phyloP scores from a whole-genome alignment of 2,888 invertebrate species.

The Trachelus troglodyta region DNA sequence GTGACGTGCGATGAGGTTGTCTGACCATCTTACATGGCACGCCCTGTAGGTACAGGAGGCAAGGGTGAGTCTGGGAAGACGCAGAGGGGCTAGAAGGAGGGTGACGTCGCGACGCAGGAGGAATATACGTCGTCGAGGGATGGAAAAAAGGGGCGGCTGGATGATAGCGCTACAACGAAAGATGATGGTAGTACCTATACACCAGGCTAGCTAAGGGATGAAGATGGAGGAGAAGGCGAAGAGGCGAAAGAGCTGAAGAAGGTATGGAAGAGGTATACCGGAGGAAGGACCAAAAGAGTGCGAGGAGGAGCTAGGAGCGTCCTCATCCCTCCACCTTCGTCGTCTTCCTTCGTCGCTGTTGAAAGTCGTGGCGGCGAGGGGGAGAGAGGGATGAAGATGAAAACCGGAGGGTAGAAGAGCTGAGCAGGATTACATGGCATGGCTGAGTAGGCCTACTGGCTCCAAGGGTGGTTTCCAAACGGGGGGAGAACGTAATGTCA shows the following conservation, averaged over 20 bases:
- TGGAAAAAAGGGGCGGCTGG: not conserved
- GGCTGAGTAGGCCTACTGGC: constrained; percentile 27
- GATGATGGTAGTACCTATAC: too few species aligned
- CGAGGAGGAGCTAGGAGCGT: too few species aligned
- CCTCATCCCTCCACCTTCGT: too few species aligned
- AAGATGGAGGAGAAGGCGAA: constrained; percentile 3
- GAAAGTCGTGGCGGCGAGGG: not conserved
- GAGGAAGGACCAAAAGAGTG: too few species aligned
- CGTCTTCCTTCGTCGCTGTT: not conserved
- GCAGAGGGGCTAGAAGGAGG: constrained; percentile 1
- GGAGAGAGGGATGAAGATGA: not conserved
- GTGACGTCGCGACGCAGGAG: constrained; percentile 2
- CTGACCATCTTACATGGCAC: too few species aligned
- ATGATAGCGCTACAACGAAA: too few species aligned
- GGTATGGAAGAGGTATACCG: not conserved
- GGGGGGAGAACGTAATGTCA: constrained; percentile 13
- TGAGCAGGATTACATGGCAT: constrained; percentile 28
- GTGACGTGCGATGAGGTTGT: too few species aligned
- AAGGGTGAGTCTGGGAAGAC: not conserved
- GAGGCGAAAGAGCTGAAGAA: constrained; percentile 2
- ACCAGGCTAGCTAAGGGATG: not conserved
- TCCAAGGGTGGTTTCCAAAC: constrained; percentile 3
- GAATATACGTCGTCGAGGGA: constrained; percentile 6
- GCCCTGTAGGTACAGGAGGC: too few species aligned
- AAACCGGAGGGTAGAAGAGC: constrained; percentile 3